phyloP scores from a whole-genome alignment of 2,888 invertebrate genomes.

The Erebia ligea region DNA sequence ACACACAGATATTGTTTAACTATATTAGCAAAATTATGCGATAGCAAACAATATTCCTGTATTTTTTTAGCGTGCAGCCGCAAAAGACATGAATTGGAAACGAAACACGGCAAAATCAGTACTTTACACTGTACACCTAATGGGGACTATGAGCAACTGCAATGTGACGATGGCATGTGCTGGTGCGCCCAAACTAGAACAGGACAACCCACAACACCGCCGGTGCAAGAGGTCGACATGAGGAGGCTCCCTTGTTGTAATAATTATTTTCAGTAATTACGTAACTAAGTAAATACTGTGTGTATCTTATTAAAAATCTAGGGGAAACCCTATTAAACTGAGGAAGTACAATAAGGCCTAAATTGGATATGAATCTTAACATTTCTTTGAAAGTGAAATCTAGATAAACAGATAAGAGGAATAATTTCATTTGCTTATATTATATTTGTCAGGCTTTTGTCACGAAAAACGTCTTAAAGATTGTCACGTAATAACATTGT shows the following conservation, averaged over 20 bases:
- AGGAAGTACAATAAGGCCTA: neutral
- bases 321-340: neutral
- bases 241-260: constrained; percentile 85
- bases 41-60: neutral
- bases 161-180: constrained; percentile 86
- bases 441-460: neutral
- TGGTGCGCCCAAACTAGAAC: constrained; percentile 86
- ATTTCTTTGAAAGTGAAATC: constrained; percentile 10
- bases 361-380: neutral
- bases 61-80: constrained; percentile 83
- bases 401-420: neutral
- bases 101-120: constrained; percentile 68
- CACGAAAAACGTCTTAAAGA: constrained; percentile 22
- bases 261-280: constrained; percentile 48
- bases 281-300: neutral
- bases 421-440: neutral
- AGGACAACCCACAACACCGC: constrained; percentile 81
- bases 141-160: constrained; percentile 87
- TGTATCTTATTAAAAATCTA: neutral
- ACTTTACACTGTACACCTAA: constrained; percentile 85
- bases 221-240: constrained; percentile 84
- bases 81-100: constrained; percentile 79
- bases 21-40: neutral
- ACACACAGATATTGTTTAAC: too few species aligned
- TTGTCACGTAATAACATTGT: constrained; percentile 34